These are phyloP conservation scores for Pyxicephalus adspersus DNA, from an alignment of 2,113 vertebrate genomes.

Conservation along the genomic window DNA sequence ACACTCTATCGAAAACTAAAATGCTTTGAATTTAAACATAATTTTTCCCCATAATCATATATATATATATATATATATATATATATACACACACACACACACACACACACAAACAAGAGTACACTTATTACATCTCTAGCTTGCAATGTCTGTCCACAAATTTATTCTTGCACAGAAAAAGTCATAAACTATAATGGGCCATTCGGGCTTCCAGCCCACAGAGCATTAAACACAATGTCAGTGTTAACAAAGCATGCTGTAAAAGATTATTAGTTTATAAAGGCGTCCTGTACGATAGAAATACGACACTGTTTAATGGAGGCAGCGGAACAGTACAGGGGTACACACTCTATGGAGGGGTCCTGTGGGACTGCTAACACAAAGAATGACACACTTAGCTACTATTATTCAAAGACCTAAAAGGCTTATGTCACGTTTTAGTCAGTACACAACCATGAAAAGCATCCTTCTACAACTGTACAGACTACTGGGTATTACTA, in stretches of 20 bases:
- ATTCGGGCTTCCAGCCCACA: conserved; percentile 17
- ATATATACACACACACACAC: too few species aligned
- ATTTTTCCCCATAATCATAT: too few species aligned
- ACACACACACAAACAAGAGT: too few species aligned
- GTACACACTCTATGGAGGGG: neutral
- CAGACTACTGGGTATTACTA: too few species aligned
- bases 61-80: too few species aligned
- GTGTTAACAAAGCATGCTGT: conserved; percentile 28
- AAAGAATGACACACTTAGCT: neutral
- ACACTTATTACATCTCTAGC: too few species aligned
- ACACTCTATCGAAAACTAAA: too few species aligned
- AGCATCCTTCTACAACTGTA: too few species aligned
- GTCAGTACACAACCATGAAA: neutral
- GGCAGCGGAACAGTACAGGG: neutral
- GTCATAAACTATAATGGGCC: conserved; percentile 16
- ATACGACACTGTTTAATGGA: conserved; percentile 3
- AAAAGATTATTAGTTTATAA: conserved; percentile 41
- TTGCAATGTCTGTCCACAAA: conserved; percentile 2
- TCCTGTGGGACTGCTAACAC: neutral
- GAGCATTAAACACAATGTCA: conserved; percentile 4
- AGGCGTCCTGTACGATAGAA: conserved; percentile 4
- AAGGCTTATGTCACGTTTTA: neutral
- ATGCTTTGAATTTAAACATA: too few species aligned
- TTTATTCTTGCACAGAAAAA: neutral
- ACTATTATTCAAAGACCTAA: neutral